Base-by-base conservation (phyloP, 2,113 vertebrate species). In the Neogobius melanostomus region DNA sequence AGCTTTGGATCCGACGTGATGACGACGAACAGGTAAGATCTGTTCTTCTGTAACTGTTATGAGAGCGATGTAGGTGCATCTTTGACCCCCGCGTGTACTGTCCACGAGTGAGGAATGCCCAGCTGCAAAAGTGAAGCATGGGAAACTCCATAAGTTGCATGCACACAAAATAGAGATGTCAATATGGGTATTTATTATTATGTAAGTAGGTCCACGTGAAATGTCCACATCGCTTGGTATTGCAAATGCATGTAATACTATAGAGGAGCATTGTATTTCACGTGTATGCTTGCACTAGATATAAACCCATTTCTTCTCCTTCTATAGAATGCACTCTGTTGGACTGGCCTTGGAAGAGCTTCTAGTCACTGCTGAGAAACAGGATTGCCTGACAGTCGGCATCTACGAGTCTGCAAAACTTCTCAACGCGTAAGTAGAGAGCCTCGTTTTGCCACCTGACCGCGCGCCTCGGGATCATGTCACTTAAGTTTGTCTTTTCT, bases 401-500 rank as follows among this genome's bases (percentile, higher is more conserved):
- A 89, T 89, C 75, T 91, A 91, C 66, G 90, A 91, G 79, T 90
- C 90, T 6, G 90, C 90, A 2, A 85, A 89, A 79, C 84, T 89
- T 62, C 87, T 91, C 2, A 87, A 82, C 56, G 66, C 59, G 88
- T 90, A 71, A 88, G 90, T 91, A 57, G 11, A 1, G 5, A 10
- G 17, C 53, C 17, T 56, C 59, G 45, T 48, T 45, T n/a, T 11
- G 4, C n/a, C 45, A n/a, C 28, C 14, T n/a, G 4, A 61, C 60
- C 10, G 7, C 4, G 43, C 45, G 61, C 12, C n/a, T 17, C 16
- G 1, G n/a, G 47, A 57, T 47, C 21, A 47, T 21, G 16, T 64
- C 2, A 43, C 56, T 21, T 59, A 0, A 49, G 36, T 43, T 61
- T 7, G 8, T 1, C 11, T n/a, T 56, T 48, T 52, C 50, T 48